phyloP scores from a whole-genome alignment of 2,888 invertebrate species.

The Lysandra coridon region DNA sequence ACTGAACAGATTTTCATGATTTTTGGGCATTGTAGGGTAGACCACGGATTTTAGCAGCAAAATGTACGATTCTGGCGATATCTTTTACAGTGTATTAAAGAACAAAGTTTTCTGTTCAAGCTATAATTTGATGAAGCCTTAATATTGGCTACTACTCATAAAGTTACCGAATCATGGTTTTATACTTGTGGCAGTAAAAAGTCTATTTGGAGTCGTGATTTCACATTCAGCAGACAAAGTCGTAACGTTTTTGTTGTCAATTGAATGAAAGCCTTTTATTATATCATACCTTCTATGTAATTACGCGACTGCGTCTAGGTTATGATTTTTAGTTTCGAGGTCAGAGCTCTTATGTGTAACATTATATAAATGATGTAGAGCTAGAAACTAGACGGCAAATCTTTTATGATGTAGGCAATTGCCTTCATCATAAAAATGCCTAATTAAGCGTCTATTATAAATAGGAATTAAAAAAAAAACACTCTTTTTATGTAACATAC shows the following conservation, averaged over 20 bases:
- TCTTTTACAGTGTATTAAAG: not conserved
- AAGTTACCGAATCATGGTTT: not conserved
- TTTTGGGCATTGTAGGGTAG: too few relatives aligned
- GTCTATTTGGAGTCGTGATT: not conserved
- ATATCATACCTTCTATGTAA: not conserved
- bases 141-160: not conserved
- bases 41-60: too few relatives aligned
- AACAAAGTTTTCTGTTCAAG: not conserved
- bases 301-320: not conserved
- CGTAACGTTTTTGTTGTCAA: constrained; percentile 14
- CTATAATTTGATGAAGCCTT: not conserved
- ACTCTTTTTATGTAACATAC: too few relatives aligned
- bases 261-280: not conserved
- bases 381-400: too few relatives aligned
- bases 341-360: too few relatives aligned
- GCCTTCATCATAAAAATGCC: too few relatives aligned
- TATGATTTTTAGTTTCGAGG: too few relatives aligned
- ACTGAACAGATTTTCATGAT: not conserved
- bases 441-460: too few relatives aligned
- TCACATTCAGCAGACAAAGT: not conserved
- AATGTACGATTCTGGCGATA: not conserved
- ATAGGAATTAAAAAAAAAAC: too few relatives aligned
- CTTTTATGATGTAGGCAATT: too few relatives aligned
- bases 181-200: constrained; percentile 11
- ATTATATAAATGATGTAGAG: too few relatives aligned